These are phyloP conservation scores for Apoda limacodes DNA, from an alignment of 2,888 invertebrate species.

Conservation along the genomic window DNA sequence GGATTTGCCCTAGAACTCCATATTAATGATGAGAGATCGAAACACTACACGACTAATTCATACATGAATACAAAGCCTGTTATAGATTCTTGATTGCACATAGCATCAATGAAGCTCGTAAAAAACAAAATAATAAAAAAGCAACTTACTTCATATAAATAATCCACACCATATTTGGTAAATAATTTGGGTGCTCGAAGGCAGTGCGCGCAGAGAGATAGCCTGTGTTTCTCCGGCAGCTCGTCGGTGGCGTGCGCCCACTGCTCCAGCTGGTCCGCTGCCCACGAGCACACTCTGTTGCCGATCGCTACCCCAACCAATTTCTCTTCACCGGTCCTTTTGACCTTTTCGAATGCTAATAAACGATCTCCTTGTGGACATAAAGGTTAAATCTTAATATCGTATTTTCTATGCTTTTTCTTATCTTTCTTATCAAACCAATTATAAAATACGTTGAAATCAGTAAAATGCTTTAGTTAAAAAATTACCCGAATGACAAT, in stretches of 20 bases:
- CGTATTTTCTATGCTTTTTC: no score
- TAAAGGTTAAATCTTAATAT: no score
- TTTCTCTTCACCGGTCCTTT: constrained; percentile 40
- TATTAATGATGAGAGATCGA: no score
- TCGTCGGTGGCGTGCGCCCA: constrained; percentile 56
- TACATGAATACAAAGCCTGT: no score
- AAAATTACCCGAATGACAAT: constrained; percentile 34
- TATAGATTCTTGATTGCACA: no score
- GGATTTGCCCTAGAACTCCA: no score
- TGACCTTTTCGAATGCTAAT: constrained; percentile 38
- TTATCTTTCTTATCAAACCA: no score
- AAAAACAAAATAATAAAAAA: not conserved
- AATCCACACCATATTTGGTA: constrained; percentile 45
- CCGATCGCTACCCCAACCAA: constrained; percentile 61
- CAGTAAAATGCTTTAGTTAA: no score
- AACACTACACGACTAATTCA: no score
- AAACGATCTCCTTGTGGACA: constrained; percentile 49
- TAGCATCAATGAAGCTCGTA: no score
- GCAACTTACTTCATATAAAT: constrained; percentile 61
- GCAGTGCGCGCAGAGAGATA: constrained; percentile 65
- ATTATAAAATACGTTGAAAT: no score
- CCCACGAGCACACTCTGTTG: constrained; percentile 60
- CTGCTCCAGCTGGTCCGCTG: constrained; percentile 57
- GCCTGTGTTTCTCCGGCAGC: constrained; percentile 45
- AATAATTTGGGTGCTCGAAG: constrained; percentile 55